Evolutionary conservation across 2,888 invertebrate genomes (phyloP).

Genomic region (Euzetes globulus): DNA sequence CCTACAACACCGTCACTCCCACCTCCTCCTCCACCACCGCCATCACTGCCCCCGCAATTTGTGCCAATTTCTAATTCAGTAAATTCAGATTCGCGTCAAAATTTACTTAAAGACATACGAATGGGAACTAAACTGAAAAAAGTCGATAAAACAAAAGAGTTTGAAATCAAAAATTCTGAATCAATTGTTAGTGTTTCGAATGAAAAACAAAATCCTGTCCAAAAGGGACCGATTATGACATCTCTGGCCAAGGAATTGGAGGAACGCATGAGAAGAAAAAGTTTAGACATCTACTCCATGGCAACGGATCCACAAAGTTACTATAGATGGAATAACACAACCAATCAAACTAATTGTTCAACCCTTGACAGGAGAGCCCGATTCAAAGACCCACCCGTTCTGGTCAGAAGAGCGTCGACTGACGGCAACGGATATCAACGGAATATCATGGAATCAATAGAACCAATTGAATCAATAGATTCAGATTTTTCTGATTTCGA

Average conservation of each 20-base stretch:
- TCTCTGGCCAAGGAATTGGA: neutral
- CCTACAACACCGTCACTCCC: neutral
- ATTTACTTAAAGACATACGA: neutral
- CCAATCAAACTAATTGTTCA: neutral
- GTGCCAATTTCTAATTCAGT: no score
- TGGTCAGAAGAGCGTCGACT: neutral
- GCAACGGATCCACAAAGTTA: neutral
- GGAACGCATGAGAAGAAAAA: neutral
- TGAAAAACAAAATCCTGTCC: neutral
- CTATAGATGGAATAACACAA: conserved; percentile 6
- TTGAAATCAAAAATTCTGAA: neutral
- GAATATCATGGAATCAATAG: neutral
- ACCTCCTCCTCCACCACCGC: neutral
- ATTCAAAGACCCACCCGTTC: neutral
- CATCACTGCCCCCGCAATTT: neutral
- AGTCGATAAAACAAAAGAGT: neutral
- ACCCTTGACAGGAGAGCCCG: neutral
- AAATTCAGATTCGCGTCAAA: conserved; percentile 5
- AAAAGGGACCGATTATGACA: neutral
- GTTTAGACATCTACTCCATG: neutral
- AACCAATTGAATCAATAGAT: neutral
- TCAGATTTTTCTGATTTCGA: conserved; percentile 10
- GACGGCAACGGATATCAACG: neutral
- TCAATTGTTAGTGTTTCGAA: neutral
- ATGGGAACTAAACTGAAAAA: neutral